A percentile compares a stretch with the other conserved stretches of the same genome.
phyloP scores from a whole-genome alignment of 1,140 invertebrate species.

The Aphelinus certus region DNA sequence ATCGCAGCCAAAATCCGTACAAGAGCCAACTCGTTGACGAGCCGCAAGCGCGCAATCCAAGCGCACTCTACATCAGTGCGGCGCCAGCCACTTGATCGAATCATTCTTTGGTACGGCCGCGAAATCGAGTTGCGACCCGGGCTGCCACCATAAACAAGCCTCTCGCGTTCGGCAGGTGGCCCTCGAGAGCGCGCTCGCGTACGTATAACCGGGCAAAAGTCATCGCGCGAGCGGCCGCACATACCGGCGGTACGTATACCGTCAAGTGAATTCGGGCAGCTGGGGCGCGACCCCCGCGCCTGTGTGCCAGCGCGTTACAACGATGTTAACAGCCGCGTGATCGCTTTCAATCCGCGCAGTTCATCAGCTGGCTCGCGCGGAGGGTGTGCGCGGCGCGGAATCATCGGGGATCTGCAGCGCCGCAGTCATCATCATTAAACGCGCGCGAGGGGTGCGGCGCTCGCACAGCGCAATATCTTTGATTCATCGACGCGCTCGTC shows the following conservation, averaged over 20 bases:
- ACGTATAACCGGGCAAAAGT: conserved; percentile 12
- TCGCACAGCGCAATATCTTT: conserved; percentile 33
- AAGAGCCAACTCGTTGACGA: too few relatives aligned
- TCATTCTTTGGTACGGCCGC: conserved; percentile 1
- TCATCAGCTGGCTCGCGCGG: conserved; percentile 57
- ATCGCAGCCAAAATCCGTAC: too few relatives aligned
- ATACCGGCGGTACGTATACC: background rate
- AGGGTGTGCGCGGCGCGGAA: conserved; percentile 26
- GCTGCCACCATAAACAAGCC: background rate
- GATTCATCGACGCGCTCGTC: conserved; percentile 32
- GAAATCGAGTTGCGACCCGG: background rate
- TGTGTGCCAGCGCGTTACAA: conserved; percentile 48
- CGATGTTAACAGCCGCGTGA: conserved; percentile 62
- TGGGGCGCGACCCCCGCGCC: conserved; percentile 1
- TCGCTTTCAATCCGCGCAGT: conserved; percentile 65
- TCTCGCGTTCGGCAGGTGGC: background rate
- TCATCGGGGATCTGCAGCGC: conserved; percentile 40
- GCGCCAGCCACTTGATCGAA: background rate
- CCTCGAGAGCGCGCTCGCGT: background rate
- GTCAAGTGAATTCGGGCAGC: conserved; percentile 28
- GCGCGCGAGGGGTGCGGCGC: background rate
- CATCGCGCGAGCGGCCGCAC: conserved; percentile 7
- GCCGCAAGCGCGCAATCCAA: too few relatives aligned
- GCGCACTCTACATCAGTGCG: conserved; percentile 1
- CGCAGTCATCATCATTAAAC: conserved; percentile 56